phyloP scores from a whole-genome alignment of 2,888 invertebrate species.

The Noctuana brunneofusca region DNA sequence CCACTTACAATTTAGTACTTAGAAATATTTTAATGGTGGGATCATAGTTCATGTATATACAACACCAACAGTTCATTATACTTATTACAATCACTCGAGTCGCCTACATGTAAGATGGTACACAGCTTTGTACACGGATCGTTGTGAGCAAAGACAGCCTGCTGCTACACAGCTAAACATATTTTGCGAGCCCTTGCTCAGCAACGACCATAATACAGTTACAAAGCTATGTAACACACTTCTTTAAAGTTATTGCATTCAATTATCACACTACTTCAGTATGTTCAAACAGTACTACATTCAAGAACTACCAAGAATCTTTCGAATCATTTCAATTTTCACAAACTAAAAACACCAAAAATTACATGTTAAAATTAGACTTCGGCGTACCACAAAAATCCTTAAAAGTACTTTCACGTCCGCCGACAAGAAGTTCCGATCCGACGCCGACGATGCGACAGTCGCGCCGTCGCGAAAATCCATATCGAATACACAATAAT shows the following conservation, averaged over 20 bases:
- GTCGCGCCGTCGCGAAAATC: slow-evolving; percentile 48
- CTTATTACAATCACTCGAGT: slow-evolving; percentile 78
- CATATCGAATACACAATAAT: slow-evolving; percentile 66
- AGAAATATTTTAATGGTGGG: slow-evolving; percentile 81
- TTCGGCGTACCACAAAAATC: slow-evolving; percentile 17
- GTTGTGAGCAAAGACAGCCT: slow-evolving; percentile 8
- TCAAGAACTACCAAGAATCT: slow-evolving; percentile 46
- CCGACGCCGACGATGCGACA: slow-evolving; percentile 7
- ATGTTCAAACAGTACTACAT: slow-evolving; percentile 72
- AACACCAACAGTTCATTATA: slow-evolving; percentile 78
- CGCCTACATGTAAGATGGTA: slow-evolving; percentile 64
- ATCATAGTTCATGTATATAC: slow-evolving; percentile 81
- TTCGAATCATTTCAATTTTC: slow-evolving; percentile 49
- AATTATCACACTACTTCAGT: slow-evolving; percentile 72
- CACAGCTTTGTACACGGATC: slow-evolving; percentile 49
- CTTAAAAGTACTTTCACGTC: slow-evolving; percentile 26
- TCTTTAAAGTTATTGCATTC: slow-evolving; percentile 73
- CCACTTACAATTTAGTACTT: slow-evolving; percentile 78
- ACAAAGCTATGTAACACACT: slow-evolving; percentile 54
- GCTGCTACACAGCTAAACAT: slow-evolving; percentile 25
- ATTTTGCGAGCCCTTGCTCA: slow-evolving; percentile 11
- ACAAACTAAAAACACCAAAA: slow-evolving; percentile 64
- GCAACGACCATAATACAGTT: slow-evolving; percentile 38
- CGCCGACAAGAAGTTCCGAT: slow-evolving; percentile 28
- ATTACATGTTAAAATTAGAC: slow-evolving; percentile 36